Conservation (phyloP, 2,888 invertebrate species). For the Andrena haemorrhoa region DNA sequence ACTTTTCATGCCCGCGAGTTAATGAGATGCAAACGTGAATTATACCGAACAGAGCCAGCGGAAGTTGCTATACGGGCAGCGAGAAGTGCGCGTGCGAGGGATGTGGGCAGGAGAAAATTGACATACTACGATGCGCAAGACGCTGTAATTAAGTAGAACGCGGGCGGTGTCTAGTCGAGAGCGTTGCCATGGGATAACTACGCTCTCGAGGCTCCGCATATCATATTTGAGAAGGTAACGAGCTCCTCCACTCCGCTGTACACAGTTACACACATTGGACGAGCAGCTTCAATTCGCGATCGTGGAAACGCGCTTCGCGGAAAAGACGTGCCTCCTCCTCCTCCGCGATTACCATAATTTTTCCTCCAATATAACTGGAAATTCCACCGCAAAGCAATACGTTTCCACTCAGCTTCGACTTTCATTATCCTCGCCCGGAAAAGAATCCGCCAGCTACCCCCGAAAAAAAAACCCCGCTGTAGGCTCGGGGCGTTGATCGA, state of each 20-base stretch:
- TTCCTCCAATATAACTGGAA: no score
- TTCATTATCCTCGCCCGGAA: no score
- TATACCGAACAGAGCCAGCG: no score
- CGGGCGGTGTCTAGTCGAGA: constrained; percentile 6
- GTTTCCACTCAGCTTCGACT: no score
- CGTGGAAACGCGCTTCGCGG: background rate
- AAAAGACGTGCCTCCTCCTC: background rate
- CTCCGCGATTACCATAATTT: background rate
- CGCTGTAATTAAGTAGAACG: constrained; percentile 37
- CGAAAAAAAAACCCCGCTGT: no score
- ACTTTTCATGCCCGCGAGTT: background rate
- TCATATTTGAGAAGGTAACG: constrained; percentile 43
- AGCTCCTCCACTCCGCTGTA: constrained; percentile 22
- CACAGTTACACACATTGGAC: background rate
- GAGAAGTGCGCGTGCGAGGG: background rate
- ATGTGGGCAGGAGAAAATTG: constrained; percentile 29
- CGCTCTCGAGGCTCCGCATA: constrained; percentile 15
- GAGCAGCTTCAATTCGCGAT: constrained; percentile 16
- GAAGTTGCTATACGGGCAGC: background rate
- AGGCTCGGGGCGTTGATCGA: background rate
- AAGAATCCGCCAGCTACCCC: no score
- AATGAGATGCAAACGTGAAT: no score
- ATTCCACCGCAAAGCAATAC: no score
- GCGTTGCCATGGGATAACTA: constrained; percentile 20
- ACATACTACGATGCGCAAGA: constrained; percentile 41